Evolutionary conservation across 1,140 invertebrate species (phyloP).

Genomic region (Lithobius niger): DNA sequence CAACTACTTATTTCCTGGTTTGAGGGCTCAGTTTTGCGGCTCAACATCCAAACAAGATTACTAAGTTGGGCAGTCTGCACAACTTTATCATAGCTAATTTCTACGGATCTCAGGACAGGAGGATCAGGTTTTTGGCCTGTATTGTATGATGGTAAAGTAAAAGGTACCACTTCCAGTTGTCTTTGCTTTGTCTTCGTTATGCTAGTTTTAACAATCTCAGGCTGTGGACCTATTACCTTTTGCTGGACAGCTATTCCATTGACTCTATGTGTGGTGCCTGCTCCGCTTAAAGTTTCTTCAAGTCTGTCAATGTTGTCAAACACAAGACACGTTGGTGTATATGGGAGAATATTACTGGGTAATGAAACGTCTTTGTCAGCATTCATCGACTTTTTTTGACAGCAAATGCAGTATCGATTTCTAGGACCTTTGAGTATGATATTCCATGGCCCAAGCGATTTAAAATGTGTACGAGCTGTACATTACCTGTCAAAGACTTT

Average conservation of each 20-base stretch:
- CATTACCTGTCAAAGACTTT: conserved; percentile 15
- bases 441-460: conserved; percentile 12
- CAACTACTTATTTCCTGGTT: conserved; percentile 2
- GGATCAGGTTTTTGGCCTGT: not conserved
- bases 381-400: conserved; percentile 10
- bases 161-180: not conserved
- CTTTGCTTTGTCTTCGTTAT: not conserved
- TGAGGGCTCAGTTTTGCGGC: not conserved
- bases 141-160: not conserved
- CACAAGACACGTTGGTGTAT: conserved; percentile 15
- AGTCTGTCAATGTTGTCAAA: conserved; percentile 22
- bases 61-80: not conserved
- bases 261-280: conserved; percentile 20
- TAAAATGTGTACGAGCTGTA: conserved; percentile 11
- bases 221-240: not conserved
- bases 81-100: not conserved
- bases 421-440: conserved; percentile 10
- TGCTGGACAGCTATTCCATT: conserved; percentile 21
- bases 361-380: not conserved
- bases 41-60: conserved; percentile 5
- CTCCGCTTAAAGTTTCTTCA: conserved; percentile 21
- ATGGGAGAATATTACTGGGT: conserved; percentile 11
- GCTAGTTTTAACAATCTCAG: not conserved
- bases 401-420: conserved; percentile 14
- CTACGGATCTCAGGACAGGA: not conserved